Evolutionary conservation across 2,888 invertebrate genomes (phyloP).

Genomic region (Himalopsyche tibetana): DNA sequence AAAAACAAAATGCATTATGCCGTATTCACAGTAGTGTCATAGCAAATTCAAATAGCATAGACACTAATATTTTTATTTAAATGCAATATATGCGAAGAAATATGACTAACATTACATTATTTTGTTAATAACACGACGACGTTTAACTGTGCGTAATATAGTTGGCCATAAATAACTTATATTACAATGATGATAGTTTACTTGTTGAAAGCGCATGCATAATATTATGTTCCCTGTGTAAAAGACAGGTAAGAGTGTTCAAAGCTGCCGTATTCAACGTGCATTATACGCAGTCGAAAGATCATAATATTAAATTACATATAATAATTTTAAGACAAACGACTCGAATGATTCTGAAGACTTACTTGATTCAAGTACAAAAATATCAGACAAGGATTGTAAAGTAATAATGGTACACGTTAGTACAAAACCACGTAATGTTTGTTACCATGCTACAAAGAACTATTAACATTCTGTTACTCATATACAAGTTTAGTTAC

Average conservation of each 20-base stretch:
- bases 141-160: constrained; percentile 47
- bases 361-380: too few relatives aligned
- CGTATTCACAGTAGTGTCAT: not conserved
- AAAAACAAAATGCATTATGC: not conserved
- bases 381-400: too few relatives aligned
- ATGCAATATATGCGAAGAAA: not conserved
- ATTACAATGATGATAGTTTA: constrained; percentile 33
- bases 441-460: too few relatives aligned
- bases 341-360: too few relatives aligned
- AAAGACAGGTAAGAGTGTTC: not conserved
- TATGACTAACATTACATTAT: constrained; percentile 53
- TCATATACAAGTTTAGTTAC: too few relatives aligned
- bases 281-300: not conserved
- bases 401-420: too few relatives aligned
- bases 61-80: not conserved
- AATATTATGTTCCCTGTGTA: not conserved
- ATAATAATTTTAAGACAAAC: not conserved
- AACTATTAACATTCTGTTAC: too few relatives aligned
- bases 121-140: constrained; percentile 51
- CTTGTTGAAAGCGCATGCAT: constrained; percentile 20
- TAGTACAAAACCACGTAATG: too few relatives aligned
- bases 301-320: constrained; percentile 1
- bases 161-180: constrained; percentile 55
- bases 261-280: constrained; percentile 2
- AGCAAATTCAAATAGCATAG: not conserved